Evolutionary conservation across 2,797 vertebrate genomes (phyloP).

Genomic region (Hirundo rustica): DNA sequence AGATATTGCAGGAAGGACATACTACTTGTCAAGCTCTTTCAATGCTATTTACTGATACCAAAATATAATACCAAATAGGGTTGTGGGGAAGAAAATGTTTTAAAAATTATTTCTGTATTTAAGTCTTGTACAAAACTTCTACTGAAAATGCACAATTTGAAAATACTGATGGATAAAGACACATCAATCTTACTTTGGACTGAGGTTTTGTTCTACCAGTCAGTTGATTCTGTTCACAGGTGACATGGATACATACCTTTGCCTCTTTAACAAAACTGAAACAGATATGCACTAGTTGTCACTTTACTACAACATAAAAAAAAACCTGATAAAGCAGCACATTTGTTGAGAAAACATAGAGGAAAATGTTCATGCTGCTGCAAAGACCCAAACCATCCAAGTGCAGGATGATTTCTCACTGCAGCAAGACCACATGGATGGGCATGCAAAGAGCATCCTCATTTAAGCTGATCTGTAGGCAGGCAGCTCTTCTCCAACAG

Average conservation of each 20-base stretch:
- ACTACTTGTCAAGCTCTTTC: neutral
- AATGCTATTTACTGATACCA: neutral
- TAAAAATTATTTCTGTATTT: neutral
- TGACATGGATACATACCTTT: neutral
- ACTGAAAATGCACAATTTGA: neutral
- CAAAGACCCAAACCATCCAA: neutral
- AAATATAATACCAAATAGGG: neutral
- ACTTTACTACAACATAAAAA: neutral
- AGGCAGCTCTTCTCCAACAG: neutral
- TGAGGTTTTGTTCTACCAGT: neutral
- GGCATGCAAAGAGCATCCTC: constrained; percentile 11
- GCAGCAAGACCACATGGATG: neutral
- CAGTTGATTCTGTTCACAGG: neutral
- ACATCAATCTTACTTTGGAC: neutral
- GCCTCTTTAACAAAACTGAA: neutral
- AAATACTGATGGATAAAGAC: neutral
- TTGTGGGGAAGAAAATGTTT: neutral
- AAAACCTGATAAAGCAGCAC: neutral
- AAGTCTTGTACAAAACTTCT: neutral
- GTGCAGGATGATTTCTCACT: neutral
- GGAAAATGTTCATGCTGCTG: neutral
- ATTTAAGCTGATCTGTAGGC: constrained; percentile 15
- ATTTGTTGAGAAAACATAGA: neutral
- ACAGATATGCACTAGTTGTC: neutral
- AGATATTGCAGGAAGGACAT: neutral